These are phyloP conservation scores for Zenarchopterus dispar DNA, from an alignment of 2,797 vertebrate genomes.

Conservation along the genomic window DNA sequence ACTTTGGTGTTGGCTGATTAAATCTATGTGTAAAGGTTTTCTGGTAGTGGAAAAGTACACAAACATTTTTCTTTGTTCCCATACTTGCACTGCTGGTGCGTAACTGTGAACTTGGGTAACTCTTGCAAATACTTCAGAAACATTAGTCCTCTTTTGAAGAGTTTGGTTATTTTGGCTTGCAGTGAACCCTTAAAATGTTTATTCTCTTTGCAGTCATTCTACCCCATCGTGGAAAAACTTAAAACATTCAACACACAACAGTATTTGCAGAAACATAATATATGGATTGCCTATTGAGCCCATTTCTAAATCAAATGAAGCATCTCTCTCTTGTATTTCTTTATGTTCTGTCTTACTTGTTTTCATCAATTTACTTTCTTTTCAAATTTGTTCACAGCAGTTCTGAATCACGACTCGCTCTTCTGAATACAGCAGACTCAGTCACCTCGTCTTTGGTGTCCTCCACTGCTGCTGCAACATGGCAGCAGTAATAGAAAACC, in stretches of 20 bases:
- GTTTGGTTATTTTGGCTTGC: conserved; percentile 27
- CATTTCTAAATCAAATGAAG: neutral
- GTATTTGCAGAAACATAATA: conserved; percentile 1
- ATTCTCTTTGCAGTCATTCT: conserved; percentile 1
- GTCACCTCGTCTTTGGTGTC: conserved; percentile 48
- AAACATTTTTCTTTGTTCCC: conserved; percentile 43
- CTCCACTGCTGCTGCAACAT: conserved; percentile 53
- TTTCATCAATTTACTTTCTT: conserved; percentile 2
- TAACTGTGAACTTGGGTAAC: conserved; percentile 34
- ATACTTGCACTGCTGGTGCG: conserved; percentile 39
- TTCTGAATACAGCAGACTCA: conserved; percentile 50
- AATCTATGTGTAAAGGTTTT: conserved; percentile 30
- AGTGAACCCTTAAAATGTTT: conserved; percentile 23
- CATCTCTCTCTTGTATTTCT: neutral
- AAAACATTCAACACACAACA: too few species aligned
- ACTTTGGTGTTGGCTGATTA: conserved; percentile 32
- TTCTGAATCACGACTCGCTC: conserved; percentile 35
- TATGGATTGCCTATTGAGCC: neutral
- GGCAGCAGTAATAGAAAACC: conserved; percentile 64
- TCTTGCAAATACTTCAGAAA: conserved; percentile 24
- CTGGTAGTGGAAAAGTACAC: conserved; percentile 38
- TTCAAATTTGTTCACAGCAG: neutral
- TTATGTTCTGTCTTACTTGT: conserved; percentile 7
- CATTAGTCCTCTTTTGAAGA: conserved; percentile 25
- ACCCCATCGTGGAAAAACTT: too few species aligned